Base-by-base conservation (phyloP, 1,140 invertebrate genomes). In the Scaptomyza hsui region DNA sequence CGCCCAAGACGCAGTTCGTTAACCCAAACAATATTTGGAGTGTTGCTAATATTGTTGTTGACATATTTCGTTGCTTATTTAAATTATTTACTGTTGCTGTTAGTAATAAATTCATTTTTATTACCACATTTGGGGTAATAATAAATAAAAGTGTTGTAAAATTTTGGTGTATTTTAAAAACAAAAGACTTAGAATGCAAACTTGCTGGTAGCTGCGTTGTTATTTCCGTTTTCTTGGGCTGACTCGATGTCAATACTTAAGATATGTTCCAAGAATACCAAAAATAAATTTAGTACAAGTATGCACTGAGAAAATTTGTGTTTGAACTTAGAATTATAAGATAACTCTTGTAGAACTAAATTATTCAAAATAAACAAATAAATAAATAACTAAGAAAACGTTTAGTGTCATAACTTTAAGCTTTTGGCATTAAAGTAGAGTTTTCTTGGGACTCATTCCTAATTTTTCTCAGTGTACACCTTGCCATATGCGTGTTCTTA, bases 101-200 rank as follows among this genome's bases (percentile, higher is more conserved):
- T 82, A 61, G 78, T 63, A 67, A 64, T 81, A 69, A 86, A 81
- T 69, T 78, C 10, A 61, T 45, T 72, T 88, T 81, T 69, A 86
- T 86, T 32, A 59, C n/a, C 48, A 49, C 72, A 59, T 75, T 51
- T 15, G 47, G 67, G 76, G 68, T 79, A 76, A 76, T 80, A 85
- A 85, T n/a, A n/a, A n/a, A n/a, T n/a, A 26, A 41, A 35, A 24
- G 16, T 9, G 67, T 16, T 79, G 51, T 79, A 67, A 82, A 62
- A 61, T 12, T 6, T 64, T 29, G 48, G 24, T 39, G 59, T 56
- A n/a, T 45, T 55, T 29, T 9, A 7, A 29, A 80, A 80, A 76
- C 78, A 73, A 81, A 81, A 81, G 78, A 81, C 78, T 81, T 81
- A 81, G 78, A 37, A 75, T 62, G 73, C 78, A 44, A 81, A 81